Percentiles rank a stretch among this genome's conserved stretches.
Evolutionary conservation across 2,797 vertebrate genomes (phyloP).

Genomic region (Mionectes olivaceus): DNA sequence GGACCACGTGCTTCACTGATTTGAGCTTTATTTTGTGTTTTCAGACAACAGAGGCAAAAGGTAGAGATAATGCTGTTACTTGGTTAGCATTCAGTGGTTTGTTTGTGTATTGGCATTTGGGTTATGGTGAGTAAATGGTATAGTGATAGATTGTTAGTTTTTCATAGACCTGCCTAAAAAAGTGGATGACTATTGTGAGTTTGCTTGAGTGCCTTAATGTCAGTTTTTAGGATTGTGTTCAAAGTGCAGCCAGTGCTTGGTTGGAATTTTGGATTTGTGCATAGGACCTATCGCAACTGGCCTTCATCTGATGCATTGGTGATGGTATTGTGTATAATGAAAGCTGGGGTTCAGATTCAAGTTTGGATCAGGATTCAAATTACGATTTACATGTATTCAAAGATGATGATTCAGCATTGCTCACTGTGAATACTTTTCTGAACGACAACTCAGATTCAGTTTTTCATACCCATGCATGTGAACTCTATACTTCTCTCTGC

Average conservation of each 20-base stretch:
- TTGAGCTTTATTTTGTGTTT: not conserved
- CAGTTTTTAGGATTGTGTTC: not conserved
- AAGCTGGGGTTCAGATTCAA: not conserved
- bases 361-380: not conserved
- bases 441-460: not conserved
- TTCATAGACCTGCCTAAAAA: not conserved
- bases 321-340: not conserved
- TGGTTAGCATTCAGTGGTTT: not conserved
- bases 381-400: not conserved
- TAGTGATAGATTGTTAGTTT: not conserved
- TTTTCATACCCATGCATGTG: not conserved
- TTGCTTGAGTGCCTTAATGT: not conserved
- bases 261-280: not conserved
- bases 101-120: not conserved
- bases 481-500: not conserved
- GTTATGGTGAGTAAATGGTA: not conserved
- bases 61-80: not conserved
- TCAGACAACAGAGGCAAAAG: not conserved
- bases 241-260: not conserved
- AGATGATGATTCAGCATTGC: not conserved
- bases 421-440: not conserved
- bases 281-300: not conserved
- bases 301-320: not conserved
- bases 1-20: not conserved
- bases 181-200: not conserved